A percentile compares a stretch with the other conserved stretches of the same genome.
Conservation (phyloP, 2,113 vertebrate genomes). For the Erythrocercus mccallii region DNA sequence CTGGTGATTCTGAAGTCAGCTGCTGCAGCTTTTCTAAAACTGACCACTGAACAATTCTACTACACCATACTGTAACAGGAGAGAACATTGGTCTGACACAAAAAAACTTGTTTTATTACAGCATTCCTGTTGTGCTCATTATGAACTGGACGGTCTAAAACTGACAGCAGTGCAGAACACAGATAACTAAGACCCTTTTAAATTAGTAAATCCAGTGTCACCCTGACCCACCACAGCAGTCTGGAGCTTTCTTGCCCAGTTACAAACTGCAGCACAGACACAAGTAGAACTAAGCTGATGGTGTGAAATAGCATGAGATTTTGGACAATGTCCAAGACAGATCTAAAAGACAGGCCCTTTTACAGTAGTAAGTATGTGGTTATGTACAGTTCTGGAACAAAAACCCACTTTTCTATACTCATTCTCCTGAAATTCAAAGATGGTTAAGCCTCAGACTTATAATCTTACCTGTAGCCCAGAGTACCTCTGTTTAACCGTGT, state of each 20-base stretch:
- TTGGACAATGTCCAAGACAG: neutral
- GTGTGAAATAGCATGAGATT: neutral
- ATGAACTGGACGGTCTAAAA: neutral
- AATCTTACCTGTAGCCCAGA: neutral
- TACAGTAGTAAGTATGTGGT: neutral
- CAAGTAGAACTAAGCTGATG: neutral
- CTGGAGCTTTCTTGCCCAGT: neutral
- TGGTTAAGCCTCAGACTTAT: neutral
- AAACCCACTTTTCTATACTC: neutral
- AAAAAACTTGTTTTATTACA: rapidly evolving
- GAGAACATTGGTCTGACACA: neutral
- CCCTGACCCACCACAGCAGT: neutral
- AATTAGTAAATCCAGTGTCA: neutral
- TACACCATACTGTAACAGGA: neutral
- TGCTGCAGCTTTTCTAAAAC: neutral
- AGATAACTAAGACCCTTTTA: neutral
- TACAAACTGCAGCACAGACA: neutral
- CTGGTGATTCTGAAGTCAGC: neutral
- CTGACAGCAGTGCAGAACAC: neutral
- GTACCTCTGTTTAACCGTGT: neutral
- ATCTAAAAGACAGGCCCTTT: neutral
- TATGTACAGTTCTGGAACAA: neutral
- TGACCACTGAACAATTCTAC: neutral
- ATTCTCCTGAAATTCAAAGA: neutral
- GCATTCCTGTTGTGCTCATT: neutral